These are phyloP conservation scores for Microtus ochrogaster DNA, from an alignment of 2,113 vertebrate species.

Conservation along the genomic window DNA sequence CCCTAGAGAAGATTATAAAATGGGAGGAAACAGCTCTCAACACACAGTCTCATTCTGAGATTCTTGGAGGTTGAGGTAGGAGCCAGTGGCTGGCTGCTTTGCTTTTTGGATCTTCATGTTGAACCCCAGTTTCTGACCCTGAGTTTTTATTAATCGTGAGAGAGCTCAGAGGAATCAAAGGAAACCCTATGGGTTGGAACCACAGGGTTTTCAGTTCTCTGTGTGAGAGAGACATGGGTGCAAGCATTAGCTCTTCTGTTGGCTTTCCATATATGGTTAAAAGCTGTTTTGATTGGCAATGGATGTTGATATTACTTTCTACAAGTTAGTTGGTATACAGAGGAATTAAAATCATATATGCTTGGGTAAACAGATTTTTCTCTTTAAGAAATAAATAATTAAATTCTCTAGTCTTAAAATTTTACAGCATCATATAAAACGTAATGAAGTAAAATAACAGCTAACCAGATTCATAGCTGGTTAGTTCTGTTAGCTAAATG, in stretches of 20 bases:
- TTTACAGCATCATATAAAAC: conserved; percentile 43
- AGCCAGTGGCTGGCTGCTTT: too few relatives aligned
- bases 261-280: background rate
- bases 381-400: conserved; percentile 68
- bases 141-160: background rate
- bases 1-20: too few relatives aligned
- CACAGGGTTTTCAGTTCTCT: background rate
- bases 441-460: conserved; percentile 59
- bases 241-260: conserved; percentile 44
- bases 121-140: too few relatives aligned
- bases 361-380: conserved; percentile 61
- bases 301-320: background rate
- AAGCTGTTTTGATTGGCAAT: background rate
- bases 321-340: conserved; percentile 47
- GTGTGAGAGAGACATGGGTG: background rate
- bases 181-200: background rate
- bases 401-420: conserved; percentile 65
- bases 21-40: too few relatives aligned
- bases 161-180: background rate
- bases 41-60: too few relatives aligned
- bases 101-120: too few relatives aligned
- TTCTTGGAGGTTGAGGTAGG: too few relatives aligned
- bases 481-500: conserved; percentile 19
- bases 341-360: conserved; percentile 60
- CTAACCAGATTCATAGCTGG: conserved; percentile 37